Evolutionary conservation across 2,113 vertebrate genomes (phyloP).

Genomic region (Myrmophylax atrothorax): DNA sequence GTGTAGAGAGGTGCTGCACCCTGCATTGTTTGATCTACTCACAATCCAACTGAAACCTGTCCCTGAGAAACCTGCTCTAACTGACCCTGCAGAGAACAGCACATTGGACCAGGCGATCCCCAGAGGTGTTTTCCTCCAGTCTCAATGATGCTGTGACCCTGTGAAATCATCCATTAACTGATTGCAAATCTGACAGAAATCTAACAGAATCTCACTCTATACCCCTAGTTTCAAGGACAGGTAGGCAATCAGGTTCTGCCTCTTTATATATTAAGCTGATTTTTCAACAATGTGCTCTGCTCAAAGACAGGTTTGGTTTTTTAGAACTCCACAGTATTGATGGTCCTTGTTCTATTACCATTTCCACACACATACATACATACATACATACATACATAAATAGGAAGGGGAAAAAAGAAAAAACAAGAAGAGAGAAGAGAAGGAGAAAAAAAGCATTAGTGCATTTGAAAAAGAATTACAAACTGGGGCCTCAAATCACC

Average conservation of each 20-base stretch:
- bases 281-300: neutral
- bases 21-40: neutral
- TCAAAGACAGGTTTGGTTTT: neutral
- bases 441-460: neutral
- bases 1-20: neutral
- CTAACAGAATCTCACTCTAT: neutral
- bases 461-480: neutral
- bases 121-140: neutral
- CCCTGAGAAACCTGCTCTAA: neutral
- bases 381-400: no score
- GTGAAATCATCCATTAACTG: neutral
- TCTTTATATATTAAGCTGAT: neutral
- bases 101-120: neutral
- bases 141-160: neutral
- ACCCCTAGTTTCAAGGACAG: neutral
- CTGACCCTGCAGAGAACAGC: neutral
- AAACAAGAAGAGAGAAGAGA: accelerated
- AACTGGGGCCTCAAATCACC: slow-evolving; percentile 16
- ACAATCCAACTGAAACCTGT: neutral
- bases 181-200: neutral
- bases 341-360: neutral
- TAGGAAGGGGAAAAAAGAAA: neutral
- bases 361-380: neutral
- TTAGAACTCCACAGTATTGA: neutral
- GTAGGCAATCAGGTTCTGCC: neutral